phyloP scores from a whole-genome alignment of 2,888 invertebrate species.

The Scaptomyza polygonia region DNA sequence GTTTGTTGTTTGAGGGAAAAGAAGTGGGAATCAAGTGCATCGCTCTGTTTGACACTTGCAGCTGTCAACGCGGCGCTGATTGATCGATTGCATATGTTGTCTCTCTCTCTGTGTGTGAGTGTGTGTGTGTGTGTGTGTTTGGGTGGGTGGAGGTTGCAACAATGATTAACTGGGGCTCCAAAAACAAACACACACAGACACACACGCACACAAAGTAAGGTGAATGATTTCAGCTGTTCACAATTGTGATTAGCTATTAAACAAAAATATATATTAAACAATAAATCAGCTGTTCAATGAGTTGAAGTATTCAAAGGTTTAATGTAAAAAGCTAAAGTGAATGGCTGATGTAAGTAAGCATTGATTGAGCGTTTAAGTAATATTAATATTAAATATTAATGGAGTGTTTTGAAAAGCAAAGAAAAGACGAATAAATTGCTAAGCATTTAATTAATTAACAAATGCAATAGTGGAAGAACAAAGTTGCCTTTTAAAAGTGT shows the following conservation, averaged over 20 bases:
- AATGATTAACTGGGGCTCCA: conserved; percentile 47
- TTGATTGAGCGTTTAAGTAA: background rate
- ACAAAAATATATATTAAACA: conserved; percentile 7
- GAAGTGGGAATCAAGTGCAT: conserved; percentile 61
- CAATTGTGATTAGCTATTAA: background rate
- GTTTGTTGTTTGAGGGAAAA: background rate
- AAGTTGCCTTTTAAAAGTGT: too few relatives aligned
- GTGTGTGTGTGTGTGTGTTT: conserved; percentile 2
- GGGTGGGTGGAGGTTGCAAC: conserved; percentile 13
- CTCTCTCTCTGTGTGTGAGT: background rate
- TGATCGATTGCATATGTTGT: conserved; percentile 59
- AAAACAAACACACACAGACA: conserved; percentile 27
- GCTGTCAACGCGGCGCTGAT: conserved; percentile 70
- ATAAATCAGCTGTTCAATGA: conserved; percentile 20
- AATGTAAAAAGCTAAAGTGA: background rate
- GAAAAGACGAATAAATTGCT: too few relatives aligned
- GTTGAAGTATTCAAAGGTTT: background rate
- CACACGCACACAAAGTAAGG: conserved; percentile 3
- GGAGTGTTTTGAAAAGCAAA: too few relatives aligned
- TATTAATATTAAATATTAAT: background rate
- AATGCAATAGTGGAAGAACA: too few relatives aligned
- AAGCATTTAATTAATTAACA: too few relatives aligned
- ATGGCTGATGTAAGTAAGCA: background rate
- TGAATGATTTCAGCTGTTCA: conserved; percentile 20
- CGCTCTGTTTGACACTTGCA: conserved; percentile 76